Base-by-base conservation (phyloP, 2,888 invertebrate species). In the Tyria jacobaeae region DNA sequence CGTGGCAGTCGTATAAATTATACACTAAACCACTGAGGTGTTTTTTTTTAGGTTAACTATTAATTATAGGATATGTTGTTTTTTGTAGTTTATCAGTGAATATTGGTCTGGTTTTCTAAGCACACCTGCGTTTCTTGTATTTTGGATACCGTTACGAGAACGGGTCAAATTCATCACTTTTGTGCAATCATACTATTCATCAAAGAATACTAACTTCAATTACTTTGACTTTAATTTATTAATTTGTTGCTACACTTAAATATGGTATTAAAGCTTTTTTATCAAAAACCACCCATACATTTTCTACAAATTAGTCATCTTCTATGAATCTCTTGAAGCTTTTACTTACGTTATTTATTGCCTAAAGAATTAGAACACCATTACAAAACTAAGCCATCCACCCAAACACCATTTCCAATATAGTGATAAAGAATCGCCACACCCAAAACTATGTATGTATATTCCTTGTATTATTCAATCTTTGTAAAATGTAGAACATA, bases 331-430 rank as follows among this genome's bases (percentile, higher is more conserved):
- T 35, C 51, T 9, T 24, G 35, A 51, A 35, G 35, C 15, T 35
- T 24, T 35, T 35, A 35, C 51, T 34, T 6, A 35, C 14, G 21
- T 21, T 27, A 54, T 41, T 54, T 41, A 17, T 12, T 10, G 12
- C 41, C 7, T 41, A 50, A 50, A 49, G 24, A 27, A 49, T 27
- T n/a, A 9, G 37, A 39, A 27, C 14, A 44, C 21, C 31, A 14
- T 41, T 27, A 37, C 37, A 39, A 54, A 41, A 49, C 17, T 14
- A 44, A 54, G 15, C 17, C 17, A 44, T 41, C 54, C 7, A 44
- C 62, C 64, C 59, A 58, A 71, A 59, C 58, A 57, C 37, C 59
- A 62, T 56, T 63, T 59, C 48, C 60, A 50, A 60, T 52, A 71
- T 71, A 61, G 64, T 64, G 48, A 58, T 62, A 50, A 55, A 61